Evolutionary conservation across 2,888 invertebrate species (phyloP).

Genomic region (Actias luna): DNA sequence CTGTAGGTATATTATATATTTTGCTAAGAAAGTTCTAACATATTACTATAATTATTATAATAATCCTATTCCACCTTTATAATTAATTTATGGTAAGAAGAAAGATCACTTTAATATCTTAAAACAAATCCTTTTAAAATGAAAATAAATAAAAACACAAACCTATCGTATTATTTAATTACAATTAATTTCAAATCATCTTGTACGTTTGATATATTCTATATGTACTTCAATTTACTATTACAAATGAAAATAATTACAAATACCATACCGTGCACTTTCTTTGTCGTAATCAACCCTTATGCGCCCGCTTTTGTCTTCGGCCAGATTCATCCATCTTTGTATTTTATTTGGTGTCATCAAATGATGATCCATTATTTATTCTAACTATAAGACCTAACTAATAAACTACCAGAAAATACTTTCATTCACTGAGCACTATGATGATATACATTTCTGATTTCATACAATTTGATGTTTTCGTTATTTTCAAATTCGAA

Average conservation of each 20-base stretch:
- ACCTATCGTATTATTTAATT: background rate
- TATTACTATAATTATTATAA: too few relatives aligned
- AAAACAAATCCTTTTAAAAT: background rate
- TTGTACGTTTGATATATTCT: background rate
- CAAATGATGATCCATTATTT: conserved; percentile 63
- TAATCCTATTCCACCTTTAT: too few relatives aligned
- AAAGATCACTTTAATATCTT: too few relatives aligned
- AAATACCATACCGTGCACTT: background rate
- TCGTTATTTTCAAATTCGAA: conserved; percentile 17
- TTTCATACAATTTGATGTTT: background rate
- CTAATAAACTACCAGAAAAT: background rate
- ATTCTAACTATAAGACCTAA: background rate
- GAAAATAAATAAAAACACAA: too few relatives aligned
- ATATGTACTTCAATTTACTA: background rate
- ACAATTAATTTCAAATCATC: background rate
- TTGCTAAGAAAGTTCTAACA: too few relatives aligned
- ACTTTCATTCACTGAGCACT: background rate
- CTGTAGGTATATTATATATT: background rate
- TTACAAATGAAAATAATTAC: background rate
- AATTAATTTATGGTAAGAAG: background rate
- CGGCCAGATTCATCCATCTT: conserved; percentile 64
- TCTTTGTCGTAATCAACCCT: conserved; percentile 43
- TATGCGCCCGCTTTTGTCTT: conserved; percentile 45
- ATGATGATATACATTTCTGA: background rate
- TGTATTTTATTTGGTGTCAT: conserved; percentile 73